Evolutionary conservation across 92 coral and sea anemone species (phyloP), one percentile per base, ranked within the genome.

Genomic region (Zoanthus sociatus): DNA sequence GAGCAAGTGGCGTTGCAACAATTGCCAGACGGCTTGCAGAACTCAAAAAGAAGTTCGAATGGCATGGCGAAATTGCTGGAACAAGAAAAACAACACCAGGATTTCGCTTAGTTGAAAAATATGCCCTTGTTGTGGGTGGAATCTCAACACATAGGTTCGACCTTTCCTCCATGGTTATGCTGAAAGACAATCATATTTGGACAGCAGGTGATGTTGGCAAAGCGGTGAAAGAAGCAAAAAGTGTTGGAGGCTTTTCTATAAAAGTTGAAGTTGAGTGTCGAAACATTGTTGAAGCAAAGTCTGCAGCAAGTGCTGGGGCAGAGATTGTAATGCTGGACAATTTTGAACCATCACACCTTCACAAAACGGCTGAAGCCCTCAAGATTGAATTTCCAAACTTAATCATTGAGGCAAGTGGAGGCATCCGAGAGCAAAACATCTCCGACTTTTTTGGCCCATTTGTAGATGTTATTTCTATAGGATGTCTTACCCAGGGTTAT

Each of bases 211-310:
- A 90, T 76, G 86, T 97, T 44, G 71, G 44, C 42, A 89, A 88
- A 21, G 99, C 99, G 5, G 99, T 97, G 5, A 42, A 79, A 79
- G 93, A 91, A 15, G 99, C 99, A 44, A 89, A 98, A 54, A 89
- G 71, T 83, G 96, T 89, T 7, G 99, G 98, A 11, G 98, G 99
- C 15, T 97, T 97, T 84, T 95, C 97, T 42, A 85, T 95, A 8
- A 97, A 97, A 85, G 95, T 97, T 88, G 99, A 97, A 90, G 99
- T 97, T 7, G 99, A 97, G 66, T 97, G 98, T 66, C 98, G 99
- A 72, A 96, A 93, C 50, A 73, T 97, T 48, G 92, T 71, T 10
- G 99, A 97, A 71, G 99, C 98, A 9, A 95, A 94, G 58, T 87
- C 90, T 70, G 99, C 99, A 18, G 96, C 96, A 8, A 77, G 17